A percentile compares a stretch with the other conserved stretches of the same genome.
These are phyloP conservation scores for Aythya baeri DNA, from an alignment of 2,113 vertebrate species.

Conservation along the genomic window DNA sequence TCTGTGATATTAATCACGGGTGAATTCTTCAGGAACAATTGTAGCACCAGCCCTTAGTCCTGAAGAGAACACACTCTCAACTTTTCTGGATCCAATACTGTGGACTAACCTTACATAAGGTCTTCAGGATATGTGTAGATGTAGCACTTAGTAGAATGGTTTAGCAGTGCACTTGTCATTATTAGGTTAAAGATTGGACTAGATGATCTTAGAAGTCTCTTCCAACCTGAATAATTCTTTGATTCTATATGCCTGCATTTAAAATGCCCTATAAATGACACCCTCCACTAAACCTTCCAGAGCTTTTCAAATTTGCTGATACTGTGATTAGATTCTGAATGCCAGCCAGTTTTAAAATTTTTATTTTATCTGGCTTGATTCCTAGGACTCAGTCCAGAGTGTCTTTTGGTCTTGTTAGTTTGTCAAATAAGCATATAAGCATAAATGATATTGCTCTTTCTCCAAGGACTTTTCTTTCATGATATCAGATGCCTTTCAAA, in stretches of 20 bases:
- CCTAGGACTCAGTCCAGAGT: slow-evolving; percentile 1
- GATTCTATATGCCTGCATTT: background rate
- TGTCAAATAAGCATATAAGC: background rate
- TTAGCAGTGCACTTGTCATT: too few relatives aligned
- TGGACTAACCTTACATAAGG: background rate
- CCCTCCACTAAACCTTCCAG: background rate
- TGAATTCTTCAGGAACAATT: background rate
- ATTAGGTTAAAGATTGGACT: too few relatives aligned
- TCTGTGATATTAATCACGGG: background rate
- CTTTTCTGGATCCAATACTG: background rate
- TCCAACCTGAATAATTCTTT: too few relatives aligned
- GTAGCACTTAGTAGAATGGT: too few relatives aligned
- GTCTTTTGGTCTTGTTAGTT: slow-evolving; percentile 20
- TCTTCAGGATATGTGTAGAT: too few relatives aligned
- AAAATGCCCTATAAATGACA: background rate
- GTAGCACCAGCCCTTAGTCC: background rate
- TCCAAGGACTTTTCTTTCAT: background rate
- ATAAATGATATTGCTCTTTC: background rate
- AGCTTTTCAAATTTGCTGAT: background rate
- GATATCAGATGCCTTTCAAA: background rate
- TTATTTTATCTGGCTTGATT: slow-evolving; percentile 41
- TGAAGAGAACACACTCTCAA: background rate
- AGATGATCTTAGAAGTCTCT: too few relatives aligned
- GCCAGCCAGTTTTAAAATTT: slow-evolving; percentile 26
- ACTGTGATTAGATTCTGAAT: background rate